These are phyloP conservation scores for Stenoptilia bipunctidactyla DNA, from an alignment of 2,888 invertebrate species.

Conservation along the genomic window DNA sequence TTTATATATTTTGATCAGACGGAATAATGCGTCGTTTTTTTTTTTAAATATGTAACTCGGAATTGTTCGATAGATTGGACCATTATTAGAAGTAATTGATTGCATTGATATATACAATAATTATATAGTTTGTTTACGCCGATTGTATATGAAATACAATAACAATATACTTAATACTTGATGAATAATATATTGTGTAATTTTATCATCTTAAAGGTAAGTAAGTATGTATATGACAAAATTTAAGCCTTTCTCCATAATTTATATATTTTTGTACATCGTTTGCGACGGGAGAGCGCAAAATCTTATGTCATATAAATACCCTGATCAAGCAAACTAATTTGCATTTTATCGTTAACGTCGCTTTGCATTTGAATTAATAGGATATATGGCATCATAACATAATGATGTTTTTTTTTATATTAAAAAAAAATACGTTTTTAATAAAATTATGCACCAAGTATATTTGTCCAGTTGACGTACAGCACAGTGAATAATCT, in stretches of 20 bases:
- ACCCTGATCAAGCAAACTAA: neutral
- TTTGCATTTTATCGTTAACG: no score
- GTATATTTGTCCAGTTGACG: conserved; percentile 20
- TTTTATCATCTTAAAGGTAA: conserved; percentile 20
- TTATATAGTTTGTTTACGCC: conserved; percentile 23
- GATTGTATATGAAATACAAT: conserved; percentile 27
- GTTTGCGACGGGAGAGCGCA: neutral
- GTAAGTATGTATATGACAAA: neutral
- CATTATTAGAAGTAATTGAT: conserved; percentile 23
- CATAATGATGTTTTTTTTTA: conserved; percentile 12
- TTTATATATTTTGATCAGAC: conserved; percentile 17
- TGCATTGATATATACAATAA: conserved; percentile 17
- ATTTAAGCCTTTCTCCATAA: conserved; percentile 11
- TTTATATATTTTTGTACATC: neutral
- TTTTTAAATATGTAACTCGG: neutral
- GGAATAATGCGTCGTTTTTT: neutral
- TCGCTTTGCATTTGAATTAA: neutral
- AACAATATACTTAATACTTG: conserved; percentile 20
- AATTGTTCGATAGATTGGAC: conserved; percentile 38
- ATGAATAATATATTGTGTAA: conserved; percentile 26
- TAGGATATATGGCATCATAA: conserved; percentile 17
- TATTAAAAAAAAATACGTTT: conserved; percentile 2
- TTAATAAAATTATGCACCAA: neutral
- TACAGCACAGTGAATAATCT: conserved; percentile 34
- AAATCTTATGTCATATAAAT: neutral